Evolutionary conservation across 2,888 invertebrate genomes (phyloP), one percentile per base, ranked within the genome.

Genomic region (Thereva unica): DNA sequence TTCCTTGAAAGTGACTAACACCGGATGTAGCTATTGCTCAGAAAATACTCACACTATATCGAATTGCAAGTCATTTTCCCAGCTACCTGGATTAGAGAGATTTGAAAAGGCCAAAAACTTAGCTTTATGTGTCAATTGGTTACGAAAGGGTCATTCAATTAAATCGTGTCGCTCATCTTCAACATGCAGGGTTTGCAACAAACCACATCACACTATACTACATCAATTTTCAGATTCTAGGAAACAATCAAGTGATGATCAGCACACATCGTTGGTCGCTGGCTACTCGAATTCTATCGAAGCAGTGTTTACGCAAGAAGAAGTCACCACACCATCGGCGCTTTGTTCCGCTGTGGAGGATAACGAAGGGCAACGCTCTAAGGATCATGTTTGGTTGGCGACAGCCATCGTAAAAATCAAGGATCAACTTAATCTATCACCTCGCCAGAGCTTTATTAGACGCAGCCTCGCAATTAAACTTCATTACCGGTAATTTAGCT

Each of bases 401-500:
- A n/a, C n/a, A n/a, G n/a, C n/a, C n/a, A n/a, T n/a, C n/a, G n/a
- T n/a, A n/a, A n/a, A n/a, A n/a, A n/a, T n/a, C n/a, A n/a, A n/a
- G n/a, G n/a, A n/a, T n/a, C n/a, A n/a, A n/a, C n/a, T n/a, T n/a
- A n/a, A n/a, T n/a, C n/a, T 61, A 2, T 54, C 52, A 52, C 10
- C 64, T 41, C 5, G 54, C 55, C 12, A 9, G 63, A 2, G 55
- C 55, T 23, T 34, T 67, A 37, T 41, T 67, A 4, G 63, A 67
- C n/a, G 63, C 67, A 4, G 63, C 54, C 3, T 63, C 54, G 6
- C 63, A 67, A 38, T 4, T 67, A 4, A 67, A 64, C 47, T 64
- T 67, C 47, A 67, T 67, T 8, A 54, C 55, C 6, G 67, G 47
- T 9, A 47, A 64, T n/a, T 47, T 54, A 23, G 67, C 63, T n/a